Percentiles rank a stretch among this genome's conserved stretches.
These are phyloP conservation scores for Diachasmimorpha longicaudata DNA, from an alignment of 1,140 invertebrate genomes.

Conservation along the genomic window DNA sequence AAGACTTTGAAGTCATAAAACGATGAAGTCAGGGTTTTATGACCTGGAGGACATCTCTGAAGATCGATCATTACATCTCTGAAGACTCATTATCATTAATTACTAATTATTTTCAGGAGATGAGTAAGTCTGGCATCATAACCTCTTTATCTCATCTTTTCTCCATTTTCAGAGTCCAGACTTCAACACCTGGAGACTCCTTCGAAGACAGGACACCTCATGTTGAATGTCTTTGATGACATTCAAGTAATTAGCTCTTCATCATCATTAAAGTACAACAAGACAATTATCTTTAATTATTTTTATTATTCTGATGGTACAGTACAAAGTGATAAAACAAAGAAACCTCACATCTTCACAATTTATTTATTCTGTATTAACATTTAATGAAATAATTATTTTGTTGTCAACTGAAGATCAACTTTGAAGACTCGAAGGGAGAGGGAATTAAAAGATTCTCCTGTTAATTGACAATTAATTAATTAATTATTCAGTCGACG, in stretches of 20 bases:
- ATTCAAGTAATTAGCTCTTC: too few relatives aligned
- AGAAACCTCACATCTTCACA: background rate
- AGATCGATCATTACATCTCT: too few relatives aligned
- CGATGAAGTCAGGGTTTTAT: too few relatives aligned
- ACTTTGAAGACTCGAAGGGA: background rate
- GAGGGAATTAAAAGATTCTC: too few relatives aligned
- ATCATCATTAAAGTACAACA: too few relatives aligned
- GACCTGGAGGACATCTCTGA: too few relatives aligned
- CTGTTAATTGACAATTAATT: too few relatives aligned
- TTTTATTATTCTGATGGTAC: background rate
- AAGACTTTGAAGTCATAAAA: too few relatives aligned
- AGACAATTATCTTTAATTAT: too few relatives aligned
- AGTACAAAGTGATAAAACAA: background rate
- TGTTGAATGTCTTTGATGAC: too few relatives aligned
- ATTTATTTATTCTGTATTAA: background rate
- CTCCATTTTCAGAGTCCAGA: background rate
- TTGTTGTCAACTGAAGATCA: conserved; percentile 10
- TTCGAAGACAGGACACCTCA: too few relatives aligned
- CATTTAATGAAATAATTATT: background rate
- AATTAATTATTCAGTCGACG: too few relatives aligned
- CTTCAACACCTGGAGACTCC: background rate
- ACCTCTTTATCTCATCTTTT: background rate
- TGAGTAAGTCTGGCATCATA: background rate
- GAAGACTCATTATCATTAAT: background rate
- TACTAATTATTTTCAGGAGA: background rate